Evolutionary conservation across 1,140 invertebrate genomes (phyloP), one percentile per base, ranked within the genome.

Genomic region (Chlorops oryzae): DNA sequence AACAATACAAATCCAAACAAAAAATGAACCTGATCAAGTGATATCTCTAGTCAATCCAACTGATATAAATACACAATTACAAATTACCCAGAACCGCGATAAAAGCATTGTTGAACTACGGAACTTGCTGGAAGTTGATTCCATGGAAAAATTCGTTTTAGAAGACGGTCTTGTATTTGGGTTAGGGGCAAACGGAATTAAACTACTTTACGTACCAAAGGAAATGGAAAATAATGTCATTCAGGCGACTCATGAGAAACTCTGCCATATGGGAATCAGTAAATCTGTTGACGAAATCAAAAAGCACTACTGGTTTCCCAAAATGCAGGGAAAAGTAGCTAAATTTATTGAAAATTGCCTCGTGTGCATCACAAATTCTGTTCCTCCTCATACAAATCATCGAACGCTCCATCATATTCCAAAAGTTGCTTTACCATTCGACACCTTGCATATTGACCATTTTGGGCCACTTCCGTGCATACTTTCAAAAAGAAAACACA

Each of bases 401-500:
- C 27, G 43, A 28, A 45, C 23, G n/a, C 22, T 45, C 17, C 27
- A 45, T 28, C 7, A n/a, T 17, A 45, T 25, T 10, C 23, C 23
- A 10, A 25, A 45, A 28, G 15, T n/a, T 17, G 24, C 27, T 17
- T 15, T 18, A 20, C 39, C 39, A 20, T 40, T 40, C 13, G 15
- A 40, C 20, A 40, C 39, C 17, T 6, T 40, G 10, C 39, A 40
- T 40, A 17, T 40, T 20, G 39, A 40, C 13, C 39, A 20, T 20
- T 40, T 40, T 5, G 39, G 39, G 3, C 39, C 43, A 13, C 21
- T 47, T 6, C 34, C 46, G 18, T 47, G n/a, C 23, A 21, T 47
- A n/a, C 21, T 24, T 10, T 24, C 34, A 47, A 47, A 45, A 45
- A 15, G 43, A n/a, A 45, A 45, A 32, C 43, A 46, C 32, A 46